Base-by-base conservation (phyloP, 2,888 invertebrate genomes). In the Agonopterix arenella region DNA sequence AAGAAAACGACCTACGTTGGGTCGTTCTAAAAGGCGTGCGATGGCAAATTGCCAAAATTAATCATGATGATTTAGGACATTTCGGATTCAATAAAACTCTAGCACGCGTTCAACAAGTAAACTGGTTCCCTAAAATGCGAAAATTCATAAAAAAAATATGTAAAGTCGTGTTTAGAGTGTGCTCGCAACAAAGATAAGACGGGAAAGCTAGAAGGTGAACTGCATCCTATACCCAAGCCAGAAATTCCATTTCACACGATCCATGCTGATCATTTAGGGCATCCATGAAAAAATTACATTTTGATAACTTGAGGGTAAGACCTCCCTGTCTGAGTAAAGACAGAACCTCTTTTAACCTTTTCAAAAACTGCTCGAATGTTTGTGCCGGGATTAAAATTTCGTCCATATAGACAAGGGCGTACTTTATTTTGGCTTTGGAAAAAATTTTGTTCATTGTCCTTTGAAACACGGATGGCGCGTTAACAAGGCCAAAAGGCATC, bases 391-490 rank as follows among this genome's bases (percentile, higher is more conserved):
- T 38, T 2, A 38, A 8, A 3, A 38, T 38, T 1, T 38, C 38
- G 5, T 38, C 38, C 8, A 38, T 38, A n/a, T 38, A 38, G 1
- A 38, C 38, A 4, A 38, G 38, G 1, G 38, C 38, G 5, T 38
- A 38, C n/a, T 38, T 38, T 2, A 38, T n/a, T 38, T 38, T 38
- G 3, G 38, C 38, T 2, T 38, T 54, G 1, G 46, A 45, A 1
- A 70, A 47, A 2, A 68, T 57, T 18, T 59, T 52, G 45, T 71
- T 66, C 44, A 77, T 68, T 3, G 70, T 59, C 36, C 66, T 54
- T 47, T 76, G 73, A 51, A 75, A 80, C 0, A 68, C 64, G 0
- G 68, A 60, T 5, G 75, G 75, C 0, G 80, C 73, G 50, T 78
- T 78, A 0, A 59, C 56, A 1, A 38, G 3, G 3, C 38, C 38